These are phyloP conservation scores for Lycodopsis pacificus DNA, from an alignment of 2,797 vertebrate species.

Conservation along the genomic window DNA sequence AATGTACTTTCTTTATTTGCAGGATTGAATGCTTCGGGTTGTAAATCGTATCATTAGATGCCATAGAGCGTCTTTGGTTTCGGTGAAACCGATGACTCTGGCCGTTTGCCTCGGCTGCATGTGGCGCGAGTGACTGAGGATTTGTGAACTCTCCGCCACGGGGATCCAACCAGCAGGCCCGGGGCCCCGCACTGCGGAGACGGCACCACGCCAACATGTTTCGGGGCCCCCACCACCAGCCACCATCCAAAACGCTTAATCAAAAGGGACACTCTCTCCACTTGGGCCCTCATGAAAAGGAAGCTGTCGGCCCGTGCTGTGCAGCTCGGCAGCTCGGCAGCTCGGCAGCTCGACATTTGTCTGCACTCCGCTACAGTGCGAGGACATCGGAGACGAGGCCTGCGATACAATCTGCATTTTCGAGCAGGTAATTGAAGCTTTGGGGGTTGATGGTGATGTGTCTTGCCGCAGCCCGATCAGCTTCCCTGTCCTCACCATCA, in stretches of 20 bases:
- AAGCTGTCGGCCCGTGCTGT: constrained; percentile 53
- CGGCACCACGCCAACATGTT: constrained; percentile 49
- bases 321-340: constrained; percentile 57
- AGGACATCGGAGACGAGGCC: constrained; percentile 33
- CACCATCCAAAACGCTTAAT: constrained; percentile 63
- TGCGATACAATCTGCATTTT: constrained; percentile 57
- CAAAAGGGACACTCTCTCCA: constrained; percentile 63
- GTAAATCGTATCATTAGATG: constrained; percentile 16
- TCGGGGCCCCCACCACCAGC: constrained; percentile 47
- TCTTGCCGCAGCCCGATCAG: constrained; percentile 53
- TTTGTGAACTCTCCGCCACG: constrained; percentile 40
- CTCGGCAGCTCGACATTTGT: constrained; percentile 53
- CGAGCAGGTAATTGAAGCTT: constrained; percentile 60
- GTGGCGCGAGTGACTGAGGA: constrained; percentile 33
- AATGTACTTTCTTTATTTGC: background rate
- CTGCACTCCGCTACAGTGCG: background rate
- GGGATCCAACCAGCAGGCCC: constrained; percentile 43
- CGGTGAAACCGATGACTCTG: constrained; percentile 5
- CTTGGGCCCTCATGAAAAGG: constrained; percentile 61
- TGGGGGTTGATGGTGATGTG: constrained; percentile 42
- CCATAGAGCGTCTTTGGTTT: background rate
- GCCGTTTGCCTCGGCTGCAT: constrained; percentile 34
- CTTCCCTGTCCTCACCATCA: constrained; percentile 52
- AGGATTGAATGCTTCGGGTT: background rate
- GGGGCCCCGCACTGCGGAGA: constrained; percentile 43